Base-by-base conservation (phyloP, 2,888 invertebrate genomes). In the Orgyia antiqua region DNA sequence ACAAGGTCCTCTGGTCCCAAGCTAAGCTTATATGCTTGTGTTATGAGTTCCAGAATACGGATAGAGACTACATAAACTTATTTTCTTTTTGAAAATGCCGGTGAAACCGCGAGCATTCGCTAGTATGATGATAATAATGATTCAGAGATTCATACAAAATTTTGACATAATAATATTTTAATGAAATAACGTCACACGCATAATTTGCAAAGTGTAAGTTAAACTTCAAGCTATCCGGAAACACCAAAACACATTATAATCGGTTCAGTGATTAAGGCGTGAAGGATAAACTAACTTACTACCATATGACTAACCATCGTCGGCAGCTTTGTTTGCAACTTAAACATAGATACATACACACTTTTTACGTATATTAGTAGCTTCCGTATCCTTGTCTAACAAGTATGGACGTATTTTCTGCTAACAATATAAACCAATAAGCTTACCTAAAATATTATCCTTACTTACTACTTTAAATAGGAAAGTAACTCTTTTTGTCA, bases 201-300 rank as follows among this genome's bases (percentile, higher is more conserved):
- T 23, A 10, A 23, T 10, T 23, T 6, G 23, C 10, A 4, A 23
- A 23, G 10, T 10, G 23, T 23, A 10, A 23, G 10, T 10, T 23
- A 23, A 10, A 23, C 23, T 4, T 10, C 11, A 3, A 10, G 23
- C 23, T 10, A 23, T 23, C 10, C 10, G 23, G 23, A 23, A 23
- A 23, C 23, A 11, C 10, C 6, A 10, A 9, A 35, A 29, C 15
- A 12, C 18, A 30, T 24, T 18, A 13, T 24, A 24, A 30, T 18
- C 24, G 11, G 24, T 29, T 29, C 11, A 24, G 29, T 29, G 15
- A 15, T 23, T 29, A 15, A 13, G 17, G 23, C 29, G 24, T 29
- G 29, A 29, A 24, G 23, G 29, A 23, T n/a, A 20, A 15, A 27
- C 12, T n/a, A 24, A 23, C 20, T 17, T 6, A 23, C 10, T 11